Conservation (phyloP, 1,140 invertebrate species). For the Atta cephalotes region DNA sequence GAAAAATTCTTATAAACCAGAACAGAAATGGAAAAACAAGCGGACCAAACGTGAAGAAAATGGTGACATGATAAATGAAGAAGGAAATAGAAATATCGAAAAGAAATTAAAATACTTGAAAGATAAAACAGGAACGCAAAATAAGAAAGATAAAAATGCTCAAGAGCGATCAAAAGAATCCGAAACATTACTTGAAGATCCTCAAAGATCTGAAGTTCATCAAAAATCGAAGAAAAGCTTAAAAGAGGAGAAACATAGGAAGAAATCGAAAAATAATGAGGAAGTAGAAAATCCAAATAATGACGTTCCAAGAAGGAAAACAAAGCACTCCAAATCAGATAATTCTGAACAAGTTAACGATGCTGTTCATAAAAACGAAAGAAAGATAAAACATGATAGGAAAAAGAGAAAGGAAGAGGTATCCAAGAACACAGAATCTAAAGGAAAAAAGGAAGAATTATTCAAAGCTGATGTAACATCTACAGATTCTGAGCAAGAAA, state of each 20-base stretch:
- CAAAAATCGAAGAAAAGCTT: conserved; percentile 31
- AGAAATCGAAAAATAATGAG: conserved; percentile 20
- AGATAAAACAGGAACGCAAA: conserved; percentile 34
- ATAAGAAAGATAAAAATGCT: conserved; percentile 24
- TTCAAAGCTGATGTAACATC: neutral
- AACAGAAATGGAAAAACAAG: conserved; percentile 42
- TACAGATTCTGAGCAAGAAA: conserved; percentile 10
- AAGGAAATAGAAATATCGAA: neutral
- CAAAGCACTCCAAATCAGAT: conserved; percentile 13
- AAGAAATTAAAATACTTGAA: conserved; percentile 24
- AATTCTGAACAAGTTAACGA: conserved; percentile 21
- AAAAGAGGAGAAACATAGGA: conserved; percentile 44
- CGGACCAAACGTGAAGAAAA: conserved; percentile 20
- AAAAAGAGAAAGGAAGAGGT: conserved; percentile 46
- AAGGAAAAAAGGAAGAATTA: conserved; percentile 16
- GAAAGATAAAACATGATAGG: conserved; percentile 44
- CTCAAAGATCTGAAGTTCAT: neutral
- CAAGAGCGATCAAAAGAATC: conserved; percentile 21
- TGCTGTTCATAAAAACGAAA: neutral
- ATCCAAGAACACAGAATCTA: neutral
- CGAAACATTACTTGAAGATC: neutral
- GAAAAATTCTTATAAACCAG: conserved; percentile 49
- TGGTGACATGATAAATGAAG: neutral
- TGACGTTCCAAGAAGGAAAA: neutral
- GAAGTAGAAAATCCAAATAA: neutral